phyloP scores from a whole-genome alignment of 2,797 vertebrate genomes.

The Cirrhinus mrigala region DNA sequence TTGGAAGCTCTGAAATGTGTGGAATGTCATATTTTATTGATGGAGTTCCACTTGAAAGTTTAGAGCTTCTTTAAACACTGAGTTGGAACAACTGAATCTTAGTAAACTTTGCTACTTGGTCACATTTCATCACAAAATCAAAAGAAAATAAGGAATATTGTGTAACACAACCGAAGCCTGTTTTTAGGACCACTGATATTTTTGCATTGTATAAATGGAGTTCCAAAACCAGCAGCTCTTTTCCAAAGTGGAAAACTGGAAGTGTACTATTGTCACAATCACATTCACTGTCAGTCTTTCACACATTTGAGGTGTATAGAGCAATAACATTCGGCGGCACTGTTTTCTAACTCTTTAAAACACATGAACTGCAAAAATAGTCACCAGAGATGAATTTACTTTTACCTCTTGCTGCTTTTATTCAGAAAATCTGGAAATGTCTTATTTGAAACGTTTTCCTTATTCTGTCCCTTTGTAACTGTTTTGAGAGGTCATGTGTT shows the following conservation, averaged over 20 bases:
- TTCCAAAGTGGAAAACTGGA: not conserved
- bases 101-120: not conserved
- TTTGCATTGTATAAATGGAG: not conserved
- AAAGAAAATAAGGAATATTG: not conserved
- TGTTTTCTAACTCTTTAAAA: slow-evolving; percentile 31
- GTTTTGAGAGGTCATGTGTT: slow-evolving; percentile 48
- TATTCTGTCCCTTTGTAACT: slow-evolving; percentile 32
- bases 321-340: not conserved
- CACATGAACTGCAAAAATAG: slow-evolving; percentile 20
- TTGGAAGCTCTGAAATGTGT: not conserved
- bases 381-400: slow-evolving; percentile 1
- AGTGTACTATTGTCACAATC: not conserved
- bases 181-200: not conserved
- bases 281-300: not conserved
- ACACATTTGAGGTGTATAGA: slow-evolving; percentile 36
- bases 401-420: slow-evolving; percentile 31
- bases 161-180: not conserved
- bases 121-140: not conserved
- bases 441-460: slow-evolving; percentile 1
- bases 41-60: not conserved
- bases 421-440: slow-evolving; percentile 4
- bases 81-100: not conserved
- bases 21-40: not conserved
- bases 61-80: not conserved
- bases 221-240: not conserved